These are phyloP conservation scores for Phortica magna DNA, from an alignment of 2,888 invertebrate species.

Conservation along the genomic window DNA sequence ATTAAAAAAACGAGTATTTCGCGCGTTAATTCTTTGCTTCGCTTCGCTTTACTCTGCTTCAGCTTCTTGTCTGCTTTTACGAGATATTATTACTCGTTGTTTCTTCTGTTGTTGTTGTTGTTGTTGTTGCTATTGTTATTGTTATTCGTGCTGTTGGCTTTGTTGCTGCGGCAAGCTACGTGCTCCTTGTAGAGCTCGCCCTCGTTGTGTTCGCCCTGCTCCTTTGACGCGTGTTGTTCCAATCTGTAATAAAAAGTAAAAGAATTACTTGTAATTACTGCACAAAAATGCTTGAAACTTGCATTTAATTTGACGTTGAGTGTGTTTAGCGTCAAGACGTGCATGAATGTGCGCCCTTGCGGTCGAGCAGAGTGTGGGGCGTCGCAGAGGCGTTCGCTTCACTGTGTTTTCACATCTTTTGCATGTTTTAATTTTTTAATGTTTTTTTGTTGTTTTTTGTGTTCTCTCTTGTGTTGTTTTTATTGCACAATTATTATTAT, in stretches of 20 bases:
- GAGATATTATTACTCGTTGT: constrained; percentile 41
- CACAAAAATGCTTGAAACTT: constrained; percentile 29
- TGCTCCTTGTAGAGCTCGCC: constrained; percentile 10
- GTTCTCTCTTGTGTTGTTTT: neutral
- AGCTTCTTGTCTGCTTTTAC: constrained; percentile 31
- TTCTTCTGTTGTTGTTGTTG: constrained; percentile 47
- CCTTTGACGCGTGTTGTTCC: constrained; percentile 53
- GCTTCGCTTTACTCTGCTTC: constrained; percentile 25
- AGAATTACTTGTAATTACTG: constrained; percentile 71
- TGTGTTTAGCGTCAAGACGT: constrained; percentile 2
- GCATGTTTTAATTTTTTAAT: constrained; percentile 44
- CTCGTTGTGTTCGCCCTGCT: constrained; percentile 6
- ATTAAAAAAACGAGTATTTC: constrained; percentile 67
- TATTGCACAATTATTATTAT: constrained; percentile 63
- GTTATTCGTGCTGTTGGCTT: constrained; percentile 65
- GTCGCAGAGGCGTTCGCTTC: neutral
- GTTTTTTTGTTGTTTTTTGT: constrained; percentile 46
- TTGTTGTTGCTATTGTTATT: constrained; percentile 30
- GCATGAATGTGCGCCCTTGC: neutral
- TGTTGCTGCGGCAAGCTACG: constrained; percentile 50
- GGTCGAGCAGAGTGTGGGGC: neutral
- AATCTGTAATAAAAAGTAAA: constrained; percentile 71
- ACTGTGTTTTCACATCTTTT: neutral
- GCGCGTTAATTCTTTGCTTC: constrained; percentile 45
- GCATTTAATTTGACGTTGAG: constrained; percentile 31